Base-by-base conservation (phyloP, 2,888 invertebrate genomes). In the Drosophila histrio region DNA sequence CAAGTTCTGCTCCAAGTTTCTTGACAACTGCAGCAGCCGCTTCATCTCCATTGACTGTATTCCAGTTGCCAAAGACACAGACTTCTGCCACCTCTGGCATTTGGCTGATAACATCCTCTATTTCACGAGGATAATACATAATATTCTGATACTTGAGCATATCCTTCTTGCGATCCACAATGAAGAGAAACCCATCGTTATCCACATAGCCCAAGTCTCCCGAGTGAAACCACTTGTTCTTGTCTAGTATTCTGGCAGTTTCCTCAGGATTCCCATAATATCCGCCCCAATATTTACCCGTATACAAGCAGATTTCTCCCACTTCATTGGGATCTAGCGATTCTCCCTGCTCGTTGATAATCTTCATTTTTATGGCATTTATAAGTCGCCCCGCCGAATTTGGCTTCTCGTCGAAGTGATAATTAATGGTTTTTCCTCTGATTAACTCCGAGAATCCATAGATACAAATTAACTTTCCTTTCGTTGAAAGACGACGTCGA, bases 151-250 rank as follows among this genome's bases (percentile, higher is more conserved):
- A 89, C 49, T 80, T 87, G 0, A 89, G 49, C 13, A 80, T 58
- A 36, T 90, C 89, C 52, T 83, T 87, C 38, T 79, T 85, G 4
- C 90, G 78, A 43, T 81, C 90, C 5, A 77, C 69, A 2, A 89
- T 53, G 73, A 68, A 81, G 1, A 90, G 49, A 69, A 71, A 80
- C 11, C 87, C 86, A 21, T 88, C 87, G 5, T 79, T 72, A 52
- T 90, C 90, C 36, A 90, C 81, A 39, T 83, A 85, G 2, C 90
- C 91, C 49, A 89, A 47, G 56, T 91, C 90, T 8, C 90, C 90
- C 0, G 89, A 82, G 19, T 81, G 81, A n/a, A 78, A 75, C 89
- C 89, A 91, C 13, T 28, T 81, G 85, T 38, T 89, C 71, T n/a
- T 59, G 53, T 88, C 88, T 3, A 74, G 65, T 9, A 77, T 72